Percentiles rank a stretch among this genome's conserved stretches.
Conservation (phyloP, 2,888 invertebrate species). For the Crematogaster levior region DNA sequence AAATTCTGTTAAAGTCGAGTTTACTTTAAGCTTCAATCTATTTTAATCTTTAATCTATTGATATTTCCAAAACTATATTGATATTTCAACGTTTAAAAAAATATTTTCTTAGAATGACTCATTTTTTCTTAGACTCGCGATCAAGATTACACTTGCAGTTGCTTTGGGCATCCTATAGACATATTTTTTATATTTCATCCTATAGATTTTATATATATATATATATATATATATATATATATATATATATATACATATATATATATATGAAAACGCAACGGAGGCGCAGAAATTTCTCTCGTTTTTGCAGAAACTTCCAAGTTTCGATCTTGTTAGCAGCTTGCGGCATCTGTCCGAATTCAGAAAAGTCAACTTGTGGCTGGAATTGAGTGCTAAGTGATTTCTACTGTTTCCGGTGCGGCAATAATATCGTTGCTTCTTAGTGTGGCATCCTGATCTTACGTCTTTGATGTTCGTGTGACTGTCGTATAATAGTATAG, state of each 20-base stretch:
- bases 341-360: conserved; percentile 53
- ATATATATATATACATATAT: background rate
- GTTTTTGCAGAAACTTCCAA: conserved; percentile 64
- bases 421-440: conserved; percentile 61
- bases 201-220: too few species aligned
- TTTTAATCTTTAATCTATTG: conserved; percentile 48
- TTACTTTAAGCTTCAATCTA: conserved; percentile 6
- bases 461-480: conserved; percentile 36
- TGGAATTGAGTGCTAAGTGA: conserved; percentile 77
- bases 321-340: conserved; percentile 50
- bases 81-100: conserved; percentile 5
- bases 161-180: background rate
- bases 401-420: conserved; percentile 74
- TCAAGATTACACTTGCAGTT: background rate
- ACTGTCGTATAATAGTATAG: conserved; percentile 34
- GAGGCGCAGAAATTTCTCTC: conserved; percentile 49
- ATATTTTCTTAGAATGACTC: conserved; percentile 7
- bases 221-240: too few species aligned
- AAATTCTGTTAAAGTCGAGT: conserved; percentile 35
- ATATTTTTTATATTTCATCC: too few species aligned
- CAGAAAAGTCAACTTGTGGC: conserved; percentile 74
- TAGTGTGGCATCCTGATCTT: conserved; percentile 19
- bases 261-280: background rate
- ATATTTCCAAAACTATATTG: conserved; percentile 24
- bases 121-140: background rate